Evolutionary conservation across 2,113 vertebrate genomes (phyloP).

Genomic region (Butorides virescens): DNA sequence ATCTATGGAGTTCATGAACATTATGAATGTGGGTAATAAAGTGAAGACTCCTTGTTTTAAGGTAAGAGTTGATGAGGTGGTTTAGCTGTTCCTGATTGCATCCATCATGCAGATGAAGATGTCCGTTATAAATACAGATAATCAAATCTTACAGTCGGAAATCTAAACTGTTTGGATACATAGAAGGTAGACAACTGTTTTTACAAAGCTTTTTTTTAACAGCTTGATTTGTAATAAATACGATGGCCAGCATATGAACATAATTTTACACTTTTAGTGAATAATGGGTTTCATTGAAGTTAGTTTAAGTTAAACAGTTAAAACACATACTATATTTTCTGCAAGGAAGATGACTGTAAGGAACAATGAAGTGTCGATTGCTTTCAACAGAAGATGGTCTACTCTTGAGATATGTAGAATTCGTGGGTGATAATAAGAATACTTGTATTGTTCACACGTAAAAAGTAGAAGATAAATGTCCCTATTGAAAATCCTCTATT

Average conservation of each 20-base stretch:
- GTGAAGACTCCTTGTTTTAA: constrained; percentile 42
- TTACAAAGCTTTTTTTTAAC: background rate
- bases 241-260: background rate
- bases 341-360: background rate
- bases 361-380: background rate
- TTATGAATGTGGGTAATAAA: constrained; percentile 27
- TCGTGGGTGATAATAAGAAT: background rate
- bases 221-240: background rate
- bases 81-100: constrained; percentile 37
- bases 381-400: background rate
- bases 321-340: background rate
- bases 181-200: background rate
- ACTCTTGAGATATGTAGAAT: background rate
- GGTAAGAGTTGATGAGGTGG: constrained; percentile 13
- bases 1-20: constrained; percentile 15
- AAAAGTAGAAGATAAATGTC: background rate
- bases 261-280: background rate
- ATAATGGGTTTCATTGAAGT: background rate
- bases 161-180: background rate
- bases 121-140: background rate
- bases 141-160: background rate
- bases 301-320: background rate
- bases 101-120: constrained; percentile 48
- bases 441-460: background rate
- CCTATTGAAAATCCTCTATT: background rate